These are phyloP conservation scores for Petrolisthes manimaculis DNA, from an alignment of 2,888 invertebrate species.

Conservation along the genomic window DNA sequence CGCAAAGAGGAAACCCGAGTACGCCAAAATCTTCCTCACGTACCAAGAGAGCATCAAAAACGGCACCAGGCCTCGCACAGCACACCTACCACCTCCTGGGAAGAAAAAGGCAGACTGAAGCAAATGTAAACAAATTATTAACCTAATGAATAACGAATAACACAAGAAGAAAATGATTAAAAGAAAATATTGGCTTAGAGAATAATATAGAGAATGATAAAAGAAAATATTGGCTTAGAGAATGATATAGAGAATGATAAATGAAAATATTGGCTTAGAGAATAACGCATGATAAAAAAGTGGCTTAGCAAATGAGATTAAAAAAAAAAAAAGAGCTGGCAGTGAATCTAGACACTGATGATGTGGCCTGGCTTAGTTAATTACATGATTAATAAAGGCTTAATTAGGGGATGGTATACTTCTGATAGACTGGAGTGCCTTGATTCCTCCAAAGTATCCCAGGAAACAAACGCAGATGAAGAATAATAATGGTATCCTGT, in stretches of 20 bases:
- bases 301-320: background rate
- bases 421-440: too few relatives aligned
- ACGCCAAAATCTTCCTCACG: slow-evolving; percentile 67
- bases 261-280: background rate
- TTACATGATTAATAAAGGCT: too few relatives aligned
- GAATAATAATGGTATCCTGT: too few relatives aligned
- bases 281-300: background rate
- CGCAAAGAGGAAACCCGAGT: slow-evolving; percentile 70
- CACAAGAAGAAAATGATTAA: background rate
- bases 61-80: slow-evolving; percentile 36
- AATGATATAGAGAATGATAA: background rate
- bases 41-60: slow-evolving; percentile 58
- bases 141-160: background rate
- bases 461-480: too few relatives aligned
- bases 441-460: too few relatives aligned
- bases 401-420: too few relatives aligned
- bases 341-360: too few relatives aligned
- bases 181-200: background rate
- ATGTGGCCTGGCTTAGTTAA: too few relatives aligned
- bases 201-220: background rate
- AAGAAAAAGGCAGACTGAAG: slow-evolving; percentile 50
- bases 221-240: background rate
- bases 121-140: background rate
- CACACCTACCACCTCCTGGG: slow-evolving; percentile 45
- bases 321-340: too few relatives aligned